These are phyloP conservation scores for Thalassophryne amazonica DNA, from an alignment of 2,797 vertebrate genomes.

Conservation along the genomic window DNA sequence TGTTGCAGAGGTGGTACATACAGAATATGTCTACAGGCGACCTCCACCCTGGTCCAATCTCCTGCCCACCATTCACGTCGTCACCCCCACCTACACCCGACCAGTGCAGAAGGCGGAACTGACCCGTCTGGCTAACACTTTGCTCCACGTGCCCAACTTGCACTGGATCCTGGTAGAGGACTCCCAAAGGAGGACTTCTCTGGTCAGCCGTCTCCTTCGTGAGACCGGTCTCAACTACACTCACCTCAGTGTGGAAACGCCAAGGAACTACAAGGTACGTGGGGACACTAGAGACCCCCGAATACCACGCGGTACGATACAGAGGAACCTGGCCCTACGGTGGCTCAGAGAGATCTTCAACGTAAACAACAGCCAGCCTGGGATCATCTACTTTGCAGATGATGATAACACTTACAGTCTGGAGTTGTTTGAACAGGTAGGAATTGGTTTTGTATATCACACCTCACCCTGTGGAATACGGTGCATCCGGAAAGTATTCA, in stretches of 20 bases:
- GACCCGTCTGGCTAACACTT: slow-evolving; percentile 77
- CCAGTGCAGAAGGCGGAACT: slow-evolving; percentile 81
- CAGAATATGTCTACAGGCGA: slow-evolving; percentile 63
- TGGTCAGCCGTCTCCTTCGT: slow-evolving; percentile 68
- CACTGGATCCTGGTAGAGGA: slow-evolving; percentile 84
- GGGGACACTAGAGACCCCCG: slow-evolving; percentile 58
- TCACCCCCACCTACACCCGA: slow-evolving; percentile 80
- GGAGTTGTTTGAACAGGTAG: slow-evolving; percentile 96
- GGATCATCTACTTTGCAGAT: slow-evolving; percentile 94
- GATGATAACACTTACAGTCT: slow-evolving; percentile 97
- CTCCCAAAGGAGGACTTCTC: slow-evolving; percentile 50
- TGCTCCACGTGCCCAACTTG: slow-evolving; percentile 78
- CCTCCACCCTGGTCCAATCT: slow-evolving; percentile 70
- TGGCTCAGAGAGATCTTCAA: slow-evolving; percentile 77
- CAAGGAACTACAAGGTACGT: slow-evolving; percentile 61
- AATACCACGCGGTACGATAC: slow-evolving; percentile 78
- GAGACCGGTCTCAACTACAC: slow-evolving; percentile 76
- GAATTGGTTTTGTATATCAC: too few species aligned
- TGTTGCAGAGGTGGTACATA: slow-evolving; percentile 64
- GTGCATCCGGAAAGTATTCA: too few species aligned
- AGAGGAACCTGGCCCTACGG: slow-evolving; percentile 78
- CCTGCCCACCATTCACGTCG: slow-evolving; percentile 70
- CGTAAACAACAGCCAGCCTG: slow-evolving; percentile 64
- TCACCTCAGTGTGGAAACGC: slow-evolving; percentile 77
- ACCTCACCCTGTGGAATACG: too few species aligned